These are phyloP conservation scores for Xiphophorus couchianus DNA, from an alignment of 2,113 vertebrate genomes.

Conservation along the genomic window DNA sequence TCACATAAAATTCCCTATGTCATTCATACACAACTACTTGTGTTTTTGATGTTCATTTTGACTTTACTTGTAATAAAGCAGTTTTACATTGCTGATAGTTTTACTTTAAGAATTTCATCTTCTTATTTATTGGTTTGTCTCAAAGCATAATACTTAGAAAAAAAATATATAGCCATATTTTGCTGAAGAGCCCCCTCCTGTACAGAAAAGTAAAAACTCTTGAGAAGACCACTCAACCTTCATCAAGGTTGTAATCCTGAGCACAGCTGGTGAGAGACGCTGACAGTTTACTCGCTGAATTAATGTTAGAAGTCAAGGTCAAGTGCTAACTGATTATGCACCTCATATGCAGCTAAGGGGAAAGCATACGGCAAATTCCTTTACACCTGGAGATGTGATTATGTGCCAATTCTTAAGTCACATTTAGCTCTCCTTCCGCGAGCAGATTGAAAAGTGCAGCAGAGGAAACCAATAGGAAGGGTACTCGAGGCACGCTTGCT, in stretches of 20 bases:
- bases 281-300: slow-evolving; percentile 74
- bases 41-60: neutral
- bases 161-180: neutral
- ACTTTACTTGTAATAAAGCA: neutral
- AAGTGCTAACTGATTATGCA: slow-evolving; percentile 69
- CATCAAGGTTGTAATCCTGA: slow-evolving; percentile 62
- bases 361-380: slow-evolving; percentile 57
- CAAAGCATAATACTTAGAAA: neutral
- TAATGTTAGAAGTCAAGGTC: slow-evolving; percentile 79
- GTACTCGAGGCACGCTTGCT: slow-evolving; percentile 23
- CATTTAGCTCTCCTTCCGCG: slow-evolving; percentile 36
- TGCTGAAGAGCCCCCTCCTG: neutral
- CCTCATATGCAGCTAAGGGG: slow-evolving; percentile 52
- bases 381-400: slow-evolving; percentile 69
- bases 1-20: too few species aligned
- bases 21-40: too few species aligned
- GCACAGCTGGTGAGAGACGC: slow-evolving; percentile 73
- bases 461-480: slow-evolving; percentile 3
- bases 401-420: slow-evolving; percentile 52
- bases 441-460: slow-evolving; percentile 17
- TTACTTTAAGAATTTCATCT: neutral
- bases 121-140: neutral
- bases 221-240: slow-evolving; percentile 65
- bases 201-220: slow-evolving; percentile 42
- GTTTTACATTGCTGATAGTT: neutral